Percentiles rank a stretch among this genome's conserved stretches.
These are phyloP conservation scores for Camponotus fellah DNA, from an alignment of 2,888 invertebrate species.

Conservation along the genomic window DNA sequence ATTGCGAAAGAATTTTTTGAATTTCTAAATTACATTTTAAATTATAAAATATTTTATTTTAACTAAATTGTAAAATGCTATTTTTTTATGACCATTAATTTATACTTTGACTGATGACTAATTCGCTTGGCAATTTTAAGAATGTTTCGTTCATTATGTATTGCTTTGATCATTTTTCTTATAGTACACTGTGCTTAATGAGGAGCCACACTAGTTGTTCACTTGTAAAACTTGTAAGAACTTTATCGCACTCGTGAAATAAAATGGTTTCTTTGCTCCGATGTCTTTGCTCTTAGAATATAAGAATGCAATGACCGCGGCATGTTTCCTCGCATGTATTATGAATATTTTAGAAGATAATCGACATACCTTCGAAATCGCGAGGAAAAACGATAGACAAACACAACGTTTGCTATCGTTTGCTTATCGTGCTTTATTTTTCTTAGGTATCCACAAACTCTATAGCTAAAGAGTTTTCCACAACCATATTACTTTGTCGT, in stretches of 20 bases:
- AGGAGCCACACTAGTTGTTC: neutral
- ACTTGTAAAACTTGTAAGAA: constrained; percentile 10
- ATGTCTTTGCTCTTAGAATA: constrained; percentile 30
- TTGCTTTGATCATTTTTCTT: constrained; percentile 6
- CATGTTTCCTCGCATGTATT: neutral
- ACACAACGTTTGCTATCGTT: neutral
- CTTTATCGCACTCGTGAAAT: constrained; percentile 24
- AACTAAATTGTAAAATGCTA: neutral
- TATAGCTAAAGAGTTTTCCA: constrained; percentile 41
- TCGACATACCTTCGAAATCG: constrained; percentile 48
- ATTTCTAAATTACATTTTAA: neutral
- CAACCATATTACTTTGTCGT: neutral
- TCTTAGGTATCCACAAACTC: neutral
- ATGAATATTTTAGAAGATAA: constrained; percentile 67
- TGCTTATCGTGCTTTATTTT: constrained; percentile 36
- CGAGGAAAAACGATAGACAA: constrained; percentile 21
- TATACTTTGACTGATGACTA: neutral
- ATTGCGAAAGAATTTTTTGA: neutral
- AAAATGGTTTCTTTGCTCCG: neutral
- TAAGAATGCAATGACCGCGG: constrained; percentile 50
- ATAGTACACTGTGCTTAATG: neutral
- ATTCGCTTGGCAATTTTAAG: neutral
- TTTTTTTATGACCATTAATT: neutral
- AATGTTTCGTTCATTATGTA: neutral
- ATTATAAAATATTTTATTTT: neutral